These are phyloP conservation scores for Ceratosolen solmsi DNA, from an alignment of 1,140 invertebrate species.

Conservation along the genomic window DNA sequence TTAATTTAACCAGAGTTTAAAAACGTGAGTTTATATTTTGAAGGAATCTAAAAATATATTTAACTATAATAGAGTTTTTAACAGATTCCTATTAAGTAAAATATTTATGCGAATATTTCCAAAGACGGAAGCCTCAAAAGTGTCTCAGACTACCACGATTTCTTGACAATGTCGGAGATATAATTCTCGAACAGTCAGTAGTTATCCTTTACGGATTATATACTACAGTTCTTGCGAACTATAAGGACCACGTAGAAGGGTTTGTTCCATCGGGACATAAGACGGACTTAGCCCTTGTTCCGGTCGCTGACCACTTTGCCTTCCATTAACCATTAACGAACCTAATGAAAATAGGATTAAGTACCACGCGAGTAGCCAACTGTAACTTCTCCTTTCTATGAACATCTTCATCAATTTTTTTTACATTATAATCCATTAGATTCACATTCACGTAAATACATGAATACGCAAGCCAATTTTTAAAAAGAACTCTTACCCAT, in stretches of 20 bases:
- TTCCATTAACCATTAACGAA: constrained; percentile 75
- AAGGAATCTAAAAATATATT: too few relatives aligned
- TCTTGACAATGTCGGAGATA: constrained; percentile 4
- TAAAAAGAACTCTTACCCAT: too few relatives aligned
- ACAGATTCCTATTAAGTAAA: too few relatives aligned
- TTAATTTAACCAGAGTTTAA: too few relatives aligned
- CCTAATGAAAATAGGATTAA: constrained; percentile 73
- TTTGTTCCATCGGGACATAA: constrained; percentile 70
- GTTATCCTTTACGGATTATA: constrained; percentile 69
- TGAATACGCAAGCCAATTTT: too few relatives aligned
- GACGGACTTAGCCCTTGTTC: constrained; percentile 74
- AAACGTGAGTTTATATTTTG: too few relatives aligned
- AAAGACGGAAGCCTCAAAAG: neutral
- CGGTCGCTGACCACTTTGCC: constrained; percentile 73
- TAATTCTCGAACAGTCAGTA: constrained; percentile 62
- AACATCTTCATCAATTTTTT: constrained; percentile 4
- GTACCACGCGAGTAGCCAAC: constrained; percentile 14
- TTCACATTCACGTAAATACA: neutral
- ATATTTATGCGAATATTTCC: too few relatives aligned
- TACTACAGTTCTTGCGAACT: constrained; percentile 59
- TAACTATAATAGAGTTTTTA: too few relatives aligned
- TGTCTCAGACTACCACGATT: neutral
- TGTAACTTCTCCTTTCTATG: constrained; percentile 3
- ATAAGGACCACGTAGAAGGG: constrained; percentile 58
- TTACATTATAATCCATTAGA: neutral